These are phyloP conservation scores for Drosophila setifemur DNA, from an alignment of 1,140 invertebrate species.

Conservation along the genomic window DNA sequence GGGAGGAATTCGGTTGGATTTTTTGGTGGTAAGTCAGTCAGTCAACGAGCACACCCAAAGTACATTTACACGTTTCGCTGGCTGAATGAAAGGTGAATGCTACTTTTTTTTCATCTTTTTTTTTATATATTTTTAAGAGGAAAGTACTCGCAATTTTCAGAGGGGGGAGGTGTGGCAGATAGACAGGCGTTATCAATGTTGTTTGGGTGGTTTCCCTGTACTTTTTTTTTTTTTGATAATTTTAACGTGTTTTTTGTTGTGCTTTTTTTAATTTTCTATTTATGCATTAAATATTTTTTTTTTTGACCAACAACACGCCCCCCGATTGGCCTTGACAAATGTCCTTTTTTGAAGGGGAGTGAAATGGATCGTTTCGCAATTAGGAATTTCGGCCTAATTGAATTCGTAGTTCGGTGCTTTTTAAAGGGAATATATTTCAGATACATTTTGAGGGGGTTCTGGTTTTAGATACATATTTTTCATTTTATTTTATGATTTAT, in stretches of 20 bases:
- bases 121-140: too few relatives aligned
- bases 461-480: not conserved
- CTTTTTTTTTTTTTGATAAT: conserved; percentile 64
- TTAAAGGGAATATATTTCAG: not conserved
- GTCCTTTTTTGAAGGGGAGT: not conserved
- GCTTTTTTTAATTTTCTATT: conserved; percentile 56
- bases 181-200: conserved; percentile 57
- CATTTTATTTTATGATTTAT: too few relatives aligned
- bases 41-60: conserved; percentile 50
- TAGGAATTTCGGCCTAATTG: conserved; percentile 16
- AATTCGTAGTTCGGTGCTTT: not conserved
- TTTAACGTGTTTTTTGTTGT: conserved; percentile 45
- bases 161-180: not conserved
- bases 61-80: conserved; percentile 74
- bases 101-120: not conserved
- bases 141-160: not conserved
- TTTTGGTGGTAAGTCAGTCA: conserved; percentile 33
- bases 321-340: not conserved
- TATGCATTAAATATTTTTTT: conserved; percentile 63
- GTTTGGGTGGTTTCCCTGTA: conserved; percentile 44
- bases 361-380: conserved; percentile 33
- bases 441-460: too few relatives aligned
- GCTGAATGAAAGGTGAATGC: conserved; percentile 32
- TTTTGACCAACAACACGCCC: conserved; percentile 63
- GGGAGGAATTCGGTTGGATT: not conserved